Conservation (phyloP, 2,113 vertebrate genomes). For the Bungarus multicinctus region DNA sequence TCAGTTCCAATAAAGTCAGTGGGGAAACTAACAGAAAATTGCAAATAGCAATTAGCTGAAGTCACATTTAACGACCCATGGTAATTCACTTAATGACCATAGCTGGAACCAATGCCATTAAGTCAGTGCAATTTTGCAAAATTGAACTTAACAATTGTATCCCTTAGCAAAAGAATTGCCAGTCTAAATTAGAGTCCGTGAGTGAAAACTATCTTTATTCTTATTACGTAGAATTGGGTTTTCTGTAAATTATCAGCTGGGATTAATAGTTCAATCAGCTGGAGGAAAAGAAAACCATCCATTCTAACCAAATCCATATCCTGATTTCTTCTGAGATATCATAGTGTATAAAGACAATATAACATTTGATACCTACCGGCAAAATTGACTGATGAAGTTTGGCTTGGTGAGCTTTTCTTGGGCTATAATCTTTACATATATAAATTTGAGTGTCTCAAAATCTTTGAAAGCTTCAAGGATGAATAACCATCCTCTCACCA, state of each 20-base stretch:
- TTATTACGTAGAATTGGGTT: not conserved
- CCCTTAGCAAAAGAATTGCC: not conserved
- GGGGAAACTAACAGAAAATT: not conserved
- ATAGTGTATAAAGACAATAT: not conserved
- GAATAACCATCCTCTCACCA: not conserved
- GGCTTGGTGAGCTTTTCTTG: not conserved
- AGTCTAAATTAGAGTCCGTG: not conserved
- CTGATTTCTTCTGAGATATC: not conserved
- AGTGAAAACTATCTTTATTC: not conserved
- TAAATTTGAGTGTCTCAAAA: not conserved
- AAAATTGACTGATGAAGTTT: not conserved
- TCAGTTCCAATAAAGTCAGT: not conserved
- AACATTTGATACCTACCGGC: not conserved
- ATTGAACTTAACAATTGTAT: not conserved
- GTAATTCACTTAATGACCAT: not conserved
- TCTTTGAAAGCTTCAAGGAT: not conserved
- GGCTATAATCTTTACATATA: not conserved
- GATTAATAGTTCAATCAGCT: not conserved
- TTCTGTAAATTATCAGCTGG: not conserved
- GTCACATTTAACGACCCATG: not conserved
- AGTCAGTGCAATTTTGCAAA: not conserved
- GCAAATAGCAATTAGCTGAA: not conserved
- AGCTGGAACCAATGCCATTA: not conserved
- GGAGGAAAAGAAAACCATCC: not conserved
- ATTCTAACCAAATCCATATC: not conserved